Percentiles rank a stretch among this genome's conserved stretches.
These are phyloP conservation scores for Anolis sagrei DNA, from an alignment of 2,113 vertebrate species.

Conservation along the genomic window DNA sequence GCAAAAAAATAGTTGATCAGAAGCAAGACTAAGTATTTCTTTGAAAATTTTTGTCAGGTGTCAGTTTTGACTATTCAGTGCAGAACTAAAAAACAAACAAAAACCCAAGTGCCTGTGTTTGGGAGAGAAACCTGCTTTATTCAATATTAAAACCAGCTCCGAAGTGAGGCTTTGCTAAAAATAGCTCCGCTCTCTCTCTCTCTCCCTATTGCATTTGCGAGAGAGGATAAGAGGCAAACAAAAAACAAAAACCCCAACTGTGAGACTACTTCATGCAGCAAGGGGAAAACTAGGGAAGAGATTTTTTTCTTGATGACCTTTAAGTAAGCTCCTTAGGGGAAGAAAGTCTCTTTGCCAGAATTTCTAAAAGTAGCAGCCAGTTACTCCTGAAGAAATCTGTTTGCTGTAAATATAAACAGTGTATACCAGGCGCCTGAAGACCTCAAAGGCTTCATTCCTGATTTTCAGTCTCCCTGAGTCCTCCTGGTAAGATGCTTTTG, in stretches of 20 bases:
- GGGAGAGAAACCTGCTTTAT: background rate
- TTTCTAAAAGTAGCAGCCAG: constrained; percentile 4
- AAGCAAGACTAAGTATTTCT: background rate
- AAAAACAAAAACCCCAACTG: background rate
- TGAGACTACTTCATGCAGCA: background rate
- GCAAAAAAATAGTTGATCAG: background rate
- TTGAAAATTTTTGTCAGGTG: background rate
- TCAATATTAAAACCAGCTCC: background rate
- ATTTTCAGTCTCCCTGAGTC: constrained; percentile 14
- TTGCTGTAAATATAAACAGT: constrained; percentile 14
- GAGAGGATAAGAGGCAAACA: background rate
- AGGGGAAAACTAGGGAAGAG: background rate
- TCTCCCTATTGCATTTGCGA: background rate
- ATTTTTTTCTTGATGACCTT: constrained; percentile 17
- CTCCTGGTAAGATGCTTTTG: background rate
- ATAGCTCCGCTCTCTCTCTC: background rate
- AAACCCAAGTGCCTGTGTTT: background rate
- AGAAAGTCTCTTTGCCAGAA: background rate
- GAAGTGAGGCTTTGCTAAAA: constrained; percentile 15
- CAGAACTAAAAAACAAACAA: background rate
- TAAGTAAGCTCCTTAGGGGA: background rate
- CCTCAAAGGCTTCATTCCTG: constrained; percentile 10
- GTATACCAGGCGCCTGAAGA: background rate
- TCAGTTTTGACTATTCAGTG: background rate
- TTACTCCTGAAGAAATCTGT: background rate